Evolutionary conservation across 1,140 invertebrate genomes (phyloP), one percentile per base, ranked within the genome.

Genomic region (Sinella curviseta): DNA sequence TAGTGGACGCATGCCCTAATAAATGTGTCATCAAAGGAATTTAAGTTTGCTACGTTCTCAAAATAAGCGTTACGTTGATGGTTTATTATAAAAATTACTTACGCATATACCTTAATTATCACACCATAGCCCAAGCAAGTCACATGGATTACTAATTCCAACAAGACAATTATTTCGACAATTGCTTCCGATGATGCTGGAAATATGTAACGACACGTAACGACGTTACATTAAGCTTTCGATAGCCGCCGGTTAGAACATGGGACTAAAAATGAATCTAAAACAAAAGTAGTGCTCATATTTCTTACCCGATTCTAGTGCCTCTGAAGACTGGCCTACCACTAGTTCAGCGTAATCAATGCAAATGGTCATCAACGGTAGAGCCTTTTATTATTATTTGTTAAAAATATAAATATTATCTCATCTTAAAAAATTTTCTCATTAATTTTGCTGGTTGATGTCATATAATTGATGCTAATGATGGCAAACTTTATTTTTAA

Each of bases 101-200:
- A n/a, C n/a, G n/a, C n/a, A 75, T 17, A n/a, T 14, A 75, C 74
- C 36, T 75, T 75, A 4, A 75, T n/a, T 14, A 75, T 54, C 3
- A 48, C 74, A 28, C 74, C 74, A 30, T 39, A 75, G 28, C 34
- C 74, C 20, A 75, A 20, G 28, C 14, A 75, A 16, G 2, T 8
- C 35, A 75, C 74, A 36, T 36, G 17, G 35, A 30, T 39, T 3
- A 75, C n/a, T 75, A 75, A 16, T 26, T 75, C 74, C 14, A 48
- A 1, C 1, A 75, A 35, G 14, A 75, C 28, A 16, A 75, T n/a
- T 20, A 75, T 12, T 75, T 48, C 34, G 8, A 16, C 16, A 12
- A 54, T 14, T 3, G 20, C 33, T 26, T 75, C 33, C 4, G 2
- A 36, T 39, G 74, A 48, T 24, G 24, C n/a, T 54, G 39, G 14